Evolutionary conservation across 1,140 invertebrate genomes (phyloP), one percentile per base, ranked within the genome.

Genomic region (Chrysopa pallens): DNA sequence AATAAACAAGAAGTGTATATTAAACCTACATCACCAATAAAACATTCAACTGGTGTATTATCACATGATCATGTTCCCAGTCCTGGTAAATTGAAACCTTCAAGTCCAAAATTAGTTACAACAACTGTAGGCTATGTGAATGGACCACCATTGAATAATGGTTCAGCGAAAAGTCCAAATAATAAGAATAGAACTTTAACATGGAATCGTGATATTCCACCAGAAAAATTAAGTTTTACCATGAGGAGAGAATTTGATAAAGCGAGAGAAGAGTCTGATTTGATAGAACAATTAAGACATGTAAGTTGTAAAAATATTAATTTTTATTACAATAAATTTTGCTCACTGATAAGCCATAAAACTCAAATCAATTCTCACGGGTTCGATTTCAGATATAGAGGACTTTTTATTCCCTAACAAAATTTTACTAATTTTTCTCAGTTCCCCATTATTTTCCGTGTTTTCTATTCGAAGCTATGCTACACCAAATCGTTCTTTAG

Each of bases 171-270:
- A 47, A 55, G 59, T 4, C 47, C 58, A 5, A 23, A 23, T 23
- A 23, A 23, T 23, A 23, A 23, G 17, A 23, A 23, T 23, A 57
- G 60, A 43, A 74, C 67, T 48, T 67, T 76, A 38, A 66, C 70
- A 43, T 84, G 81, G 79, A 84, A 76, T 52, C 74, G 73, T 46
- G 76, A 80, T 46, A 60, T 75, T 42, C 63, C 75, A 13, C 59
- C 67, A 4, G 81, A 84, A 46, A 88, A 88, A 57, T 73, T 86
- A 48, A 84, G 80, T 48, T 92, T 91, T 60, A 93, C 89, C 6
- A 90, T 92, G 79, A 77, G 87, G 51, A 68, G 88, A 46, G 86
- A 91, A 55, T 85, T 89, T 45, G 86, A 92, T 54, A 80, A 85
- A 52, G 84, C 84, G 46, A 78, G 82, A 54, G 88, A 92, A 61